Percentiles rank a stretch among this genome's conserved stretches.
These are phyloP conservation scores for Pecten maximus DNA, from an alignment of 2,888 invertebrate genomes.

Conservation along the genomic window DNA sequence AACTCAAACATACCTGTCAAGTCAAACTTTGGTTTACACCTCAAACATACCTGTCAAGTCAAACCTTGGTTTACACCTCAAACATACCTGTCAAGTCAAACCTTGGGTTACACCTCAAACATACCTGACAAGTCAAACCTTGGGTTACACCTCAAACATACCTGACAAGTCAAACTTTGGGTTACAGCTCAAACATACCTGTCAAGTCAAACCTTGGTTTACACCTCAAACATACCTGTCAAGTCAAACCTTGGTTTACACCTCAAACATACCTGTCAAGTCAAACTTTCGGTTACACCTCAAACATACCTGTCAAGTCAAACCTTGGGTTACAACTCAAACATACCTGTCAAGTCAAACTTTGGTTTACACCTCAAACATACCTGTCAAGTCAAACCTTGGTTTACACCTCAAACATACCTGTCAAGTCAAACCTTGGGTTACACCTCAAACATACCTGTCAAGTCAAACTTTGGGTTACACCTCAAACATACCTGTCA, in stretches of 20 bases:
- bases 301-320: slow-evolving; percentile 86
- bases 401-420: slow-evolving; percentile 85
- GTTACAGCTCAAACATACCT: too few relatives aligned
- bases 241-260: slow-evolving; percentile 88
- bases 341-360: slow-evolving; percentile 86
- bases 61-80: slow-evolving; percentile 87
- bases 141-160: too few relatives aligned
- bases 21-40: slow-evolving; percentile 88
- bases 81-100: slow-evolving; percentile 86
- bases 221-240: slow-evolving; percentile 83
- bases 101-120: too few relatives aligned
- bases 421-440: slow-evolving; percentile 88
- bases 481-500: slow-evolving; percentile 85
- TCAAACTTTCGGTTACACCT: too few relatives aligned
- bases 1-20: slow-evolving; percentile 85
- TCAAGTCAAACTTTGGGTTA: slow-evolving; percentile 88
- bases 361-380: slow-evolving; percentile 87
- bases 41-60: slow-evolving; percentile 86
- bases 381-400: slow-evolving; percentile 87
- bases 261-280: slow-evolving; percentile 85
- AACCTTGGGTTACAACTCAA: too few relatives aligned
- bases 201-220: slow-evolving; percentile 88
- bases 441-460: too few relatives aligned
- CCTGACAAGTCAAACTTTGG: slow-evolving; percentile 87
- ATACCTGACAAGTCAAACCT: slow-evolving; percentile 87